Conservation (phyloP, 2,888 invertebrate species). For the Lissonota sp. region DNA sequence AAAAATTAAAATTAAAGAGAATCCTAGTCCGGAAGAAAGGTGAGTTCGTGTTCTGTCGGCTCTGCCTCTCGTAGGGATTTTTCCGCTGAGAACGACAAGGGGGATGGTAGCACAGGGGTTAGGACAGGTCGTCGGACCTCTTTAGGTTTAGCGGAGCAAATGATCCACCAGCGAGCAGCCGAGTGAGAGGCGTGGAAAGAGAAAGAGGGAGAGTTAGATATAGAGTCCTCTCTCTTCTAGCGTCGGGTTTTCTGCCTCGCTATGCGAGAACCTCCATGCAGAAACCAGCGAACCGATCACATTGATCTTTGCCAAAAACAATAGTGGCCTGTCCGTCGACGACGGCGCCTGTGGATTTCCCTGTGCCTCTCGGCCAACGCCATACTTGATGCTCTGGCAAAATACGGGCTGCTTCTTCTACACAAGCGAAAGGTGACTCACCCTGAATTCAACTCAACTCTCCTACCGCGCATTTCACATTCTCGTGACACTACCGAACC, state of each 20-base stretch:
- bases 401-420: conserved; percentile 72
- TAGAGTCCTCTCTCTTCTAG: conserved; percentile 38
- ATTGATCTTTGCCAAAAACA: conserved; percentile 81
- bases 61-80: conserved; percentile 45
- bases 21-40: background rate
- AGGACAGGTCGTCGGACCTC: conserved; percentile 72
- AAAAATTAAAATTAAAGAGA: conserved; percentile 66
- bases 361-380: conserved; percentile 34
- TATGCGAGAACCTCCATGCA: conserved; percentile 69
- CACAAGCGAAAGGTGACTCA: conserved; percentile 74
- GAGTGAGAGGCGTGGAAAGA: conserved; percentile 55
- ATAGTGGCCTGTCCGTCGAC: conserved; percentile 68
- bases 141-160: conserved; percentile 79
- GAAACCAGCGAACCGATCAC: conserved; percentile 79
- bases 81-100: conserved; percentile 36
- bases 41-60: background rate
- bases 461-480: background rate
- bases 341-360: conserved; percentile 75
- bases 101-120: conserved; percentile 61
- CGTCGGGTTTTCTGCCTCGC: conserved; percentile 15
- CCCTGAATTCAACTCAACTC: conserved; percentile 40
- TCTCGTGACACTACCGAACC: too few species aligned
- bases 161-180: conserved; percentile 71
- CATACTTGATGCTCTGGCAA: conserved; percentile 67
- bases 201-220: conserved; percentile 18